Base-by-base conservation (phyloP, 2,888 invertebrate genomes). In the Drosophila tanythrix region DNA sequence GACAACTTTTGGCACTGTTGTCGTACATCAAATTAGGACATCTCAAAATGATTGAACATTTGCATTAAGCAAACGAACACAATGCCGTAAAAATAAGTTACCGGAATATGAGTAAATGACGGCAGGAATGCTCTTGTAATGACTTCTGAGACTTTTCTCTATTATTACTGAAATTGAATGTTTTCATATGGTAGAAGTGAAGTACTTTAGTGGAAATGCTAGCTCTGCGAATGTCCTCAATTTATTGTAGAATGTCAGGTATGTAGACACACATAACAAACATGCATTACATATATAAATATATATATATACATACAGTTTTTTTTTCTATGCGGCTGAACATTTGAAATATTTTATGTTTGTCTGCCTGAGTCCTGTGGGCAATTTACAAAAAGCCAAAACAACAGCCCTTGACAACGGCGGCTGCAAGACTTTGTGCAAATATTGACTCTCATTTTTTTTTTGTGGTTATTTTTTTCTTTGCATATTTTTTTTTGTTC, bases 1-100 rank as follows among this genome's bases (percentile, higher is more conserved):
- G 88, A 74, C 82, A 84, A 77, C 67, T 80, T 89, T 85, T 88
- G 81, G 70, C 88, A 83, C 83, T 73, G 75, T 72, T 90, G 78
- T 74, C 86, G 72, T 72, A 78, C 81, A 88, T 86, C 78, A 89
- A 83, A 76, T 73, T 71, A 61, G 61, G 59, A 59, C 36, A 61
- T 62, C 48, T 38, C 60, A 55, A 88, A 79, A 77, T 88, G 82
- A 89, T 88, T 80, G 81, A 85, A 74, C 74, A 63, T 74, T 65
- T 74, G 69, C 74, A 69, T 74, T 74, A 67, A 36, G 27, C 61
- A 52, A 72, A 38, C n/a, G 21, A 35, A 51, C 15, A 25, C 31
- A 38, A 10, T 38, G 13, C 15, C 18, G 33, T 51, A 27, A 18
- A 27, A 46, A 27, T 38, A 51, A 27, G n/a, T 35, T 21, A 18